A percentile compares a stretch with the other conserved stretches of the same genome.
Evolutionary conservation across 2,797 vertebrate genomes (phyloP).

Genomic region (Anguilla obscura): DNA sequence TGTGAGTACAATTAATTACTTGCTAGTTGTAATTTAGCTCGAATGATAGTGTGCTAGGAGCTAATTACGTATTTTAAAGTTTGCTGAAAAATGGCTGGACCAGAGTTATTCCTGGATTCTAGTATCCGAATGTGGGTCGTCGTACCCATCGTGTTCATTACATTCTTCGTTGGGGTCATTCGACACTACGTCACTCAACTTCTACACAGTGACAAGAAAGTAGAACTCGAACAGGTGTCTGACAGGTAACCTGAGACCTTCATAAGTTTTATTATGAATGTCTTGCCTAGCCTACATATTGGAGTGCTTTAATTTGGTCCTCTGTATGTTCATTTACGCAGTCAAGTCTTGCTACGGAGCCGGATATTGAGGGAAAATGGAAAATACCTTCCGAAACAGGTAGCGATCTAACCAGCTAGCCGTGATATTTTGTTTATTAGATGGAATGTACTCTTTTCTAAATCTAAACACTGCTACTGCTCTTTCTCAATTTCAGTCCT

Average conservation of each 20-base stretch:
- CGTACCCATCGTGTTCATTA: conserved; percentile 81
- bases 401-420: conserved; percentile 23
- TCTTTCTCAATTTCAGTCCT: conserved; percentile 64
- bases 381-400: conserved; percentile 66
- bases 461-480: not conserved
- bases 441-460: not conserved
- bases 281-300: conserved; percentile 4
- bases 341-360: conserved; percentile 68
- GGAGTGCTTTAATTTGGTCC: not conserved
- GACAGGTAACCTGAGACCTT: conserved; percentile 68
- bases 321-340: conserved; percentile 43
- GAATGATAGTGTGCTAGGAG: not conserved
- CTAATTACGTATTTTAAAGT: not conserved
- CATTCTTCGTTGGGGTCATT: conserved; percentile 76
- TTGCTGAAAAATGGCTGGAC: conserved; percentile 64
- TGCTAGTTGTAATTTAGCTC: not conserved
- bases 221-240: conserved; percentile 75
- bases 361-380: conserved; percentile 69
- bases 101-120: conserved; percentile 79
- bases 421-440: not conserved
- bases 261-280: not conserved
- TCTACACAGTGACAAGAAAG: conserved; percentile 75
- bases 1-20: not conserved
- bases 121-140: conserved; percentile 83
- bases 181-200: conserved; percentile 80